Evolutionary conservation across 64 coral and sea anemone species (phyloP).

Genomic region (Stylophora pistillata): DNA sequence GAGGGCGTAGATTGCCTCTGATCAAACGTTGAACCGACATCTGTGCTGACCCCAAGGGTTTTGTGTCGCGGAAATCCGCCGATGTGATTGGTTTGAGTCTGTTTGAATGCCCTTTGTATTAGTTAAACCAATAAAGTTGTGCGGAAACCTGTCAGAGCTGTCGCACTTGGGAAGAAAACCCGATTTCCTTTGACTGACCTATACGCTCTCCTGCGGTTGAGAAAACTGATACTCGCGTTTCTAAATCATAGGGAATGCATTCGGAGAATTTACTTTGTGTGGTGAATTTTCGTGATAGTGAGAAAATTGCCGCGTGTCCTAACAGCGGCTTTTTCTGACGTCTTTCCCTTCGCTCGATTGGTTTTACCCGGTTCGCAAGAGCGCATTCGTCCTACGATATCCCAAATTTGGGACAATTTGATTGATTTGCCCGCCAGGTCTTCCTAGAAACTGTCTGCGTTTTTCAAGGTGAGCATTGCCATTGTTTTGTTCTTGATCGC

Average conservation of each 20-base stretch:
- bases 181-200: conserved; percentile 21
- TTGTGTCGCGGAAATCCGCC: conserved; percentile 39
- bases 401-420: background rate
- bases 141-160: conserved; percentile 14
- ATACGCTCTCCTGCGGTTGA: conserved; percentile 33
- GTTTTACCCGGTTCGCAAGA: background rate
- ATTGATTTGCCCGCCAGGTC: background rate
- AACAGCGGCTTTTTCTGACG: background rate
- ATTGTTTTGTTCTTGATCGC: background rate
- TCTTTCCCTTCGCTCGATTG: background rate
- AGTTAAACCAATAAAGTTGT: conserved; percentile 30
- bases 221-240: conserved; percentile 29
- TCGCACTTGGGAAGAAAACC: conserved; percentile 12
- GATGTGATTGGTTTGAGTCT: conserved; percentile 7
- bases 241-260: conserved; percentile 39
- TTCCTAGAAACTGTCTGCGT: background rate
- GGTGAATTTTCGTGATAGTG: conserved; percentile 18
- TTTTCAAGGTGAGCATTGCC: conserved; percentile 19
- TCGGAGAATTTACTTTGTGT: conserved; percentile 6
- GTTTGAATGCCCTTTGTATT: conserved; percentile 36
- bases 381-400: background rate
- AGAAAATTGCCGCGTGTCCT: background rate
- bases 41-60: background rate
- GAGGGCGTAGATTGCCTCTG: conserved; percentile 14
- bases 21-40: background rate